Evolutionary conservation across 1,140 invertebrate genomes (phyloP).

Genomic region (Drosophila melanogaster): Release_6_plus_ISO1_MT NT_033779.5:18267001-18267500

Average conservation of each 20-base stretch:
- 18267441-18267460: constrained; percentile 40
- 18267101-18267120: constrained; percentile 25
- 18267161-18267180: constrained; percentile 1
- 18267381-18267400: constrained; percentile 61
- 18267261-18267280: not conserved
- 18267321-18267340: constrained; percentile 29
- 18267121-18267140: not conserved
- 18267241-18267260: no score
- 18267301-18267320: not conserved
- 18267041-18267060: constrained; percentile 36
- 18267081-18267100: constrained; percentile 29
- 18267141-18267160: not conserved
- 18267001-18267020: constrained; percentile 68
- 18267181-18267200: not conserved
- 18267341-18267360: constrained; percentile 69
- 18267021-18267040: constrained; percentile 62
- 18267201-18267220: no score
- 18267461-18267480: constrained; percentile 12
- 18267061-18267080: constrained; percentile 42
- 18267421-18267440: constrained; percentile 74
- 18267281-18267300: not conserved
- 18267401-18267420: constrained; percentile 74
- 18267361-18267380: constrained; percentile 47
- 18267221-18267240: no score
- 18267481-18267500: constrained; percentile 61